A percentile compares a stretch with the other conserved stretches of the same genome.
phyloP scores from a whole-genome alignment of 2,113 vertebrate genomes.

The Guaruba guarouba region DNA sequence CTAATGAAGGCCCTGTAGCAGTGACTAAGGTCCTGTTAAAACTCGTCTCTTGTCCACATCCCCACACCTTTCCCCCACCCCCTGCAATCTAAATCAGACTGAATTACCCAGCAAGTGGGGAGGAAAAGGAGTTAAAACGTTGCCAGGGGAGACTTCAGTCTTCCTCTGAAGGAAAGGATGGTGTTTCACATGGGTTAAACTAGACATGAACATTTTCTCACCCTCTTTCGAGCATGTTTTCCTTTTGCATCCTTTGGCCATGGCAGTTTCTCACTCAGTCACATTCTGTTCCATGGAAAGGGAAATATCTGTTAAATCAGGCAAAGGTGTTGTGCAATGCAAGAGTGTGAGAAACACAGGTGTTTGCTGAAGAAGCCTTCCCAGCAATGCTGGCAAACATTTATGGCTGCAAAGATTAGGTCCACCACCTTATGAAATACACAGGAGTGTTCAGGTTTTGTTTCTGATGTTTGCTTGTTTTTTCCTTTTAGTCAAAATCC shows the following conservation, averaged over 20 bases:
- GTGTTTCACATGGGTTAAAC: background rate
- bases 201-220: background rate
- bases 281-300: no score
- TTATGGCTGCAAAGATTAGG: background rate
- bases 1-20: background rate
- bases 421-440: background rate
- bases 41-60: background rate
- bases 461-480: background rate
- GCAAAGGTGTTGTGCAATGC: background rate
- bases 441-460: background rate
- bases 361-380: background rate
- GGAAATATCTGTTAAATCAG: background rate
- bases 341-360: background rate
- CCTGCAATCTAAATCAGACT: background rate
- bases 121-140: background rate
- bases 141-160: background rate
- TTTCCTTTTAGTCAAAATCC: slow-evolving; percentile 77
- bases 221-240: background rate
- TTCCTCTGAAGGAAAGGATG: background rate
- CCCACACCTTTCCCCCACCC: background rate
- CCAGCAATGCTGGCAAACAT: background rate
- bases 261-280: background rate
- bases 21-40: background rate
- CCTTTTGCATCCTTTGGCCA: background rate
- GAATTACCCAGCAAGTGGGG: background rate